Percentiles rank a stretch among this genome's conserved stretches.
Conservation (phyloP, 2,888 invertebrate genomes). For the Catocala nupta region DNA sequence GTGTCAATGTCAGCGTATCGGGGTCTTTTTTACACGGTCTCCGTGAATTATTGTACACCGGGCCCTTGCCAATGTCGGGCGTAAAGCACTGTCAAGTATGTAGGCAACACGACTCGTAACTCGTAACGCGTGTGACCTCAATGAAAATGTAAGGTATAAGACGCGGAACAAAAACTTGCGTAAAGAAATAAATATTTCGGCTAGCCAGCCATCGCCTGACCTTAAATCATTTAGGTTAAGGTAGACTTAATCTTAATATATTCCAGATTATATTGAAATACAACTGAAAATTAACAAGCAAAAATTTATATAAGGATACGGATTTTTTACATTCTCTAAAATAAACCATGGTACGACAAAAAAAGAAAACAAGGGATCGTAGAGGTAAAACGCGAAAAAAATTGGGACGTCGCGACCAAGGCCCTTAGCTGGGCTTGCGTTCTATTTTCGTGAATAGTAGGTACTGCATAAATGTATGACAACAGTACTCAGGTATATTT, state of each 20-base stretch:
- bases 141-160: conserved; percentile 41
- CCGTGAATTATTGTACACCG: conserved; percentile 56
- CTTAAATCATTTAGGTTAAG: conserved; percentile 34
- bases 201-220: conserved; percentile 25
- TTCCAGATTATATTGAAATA: conserved; percentile 6
- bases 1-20: conserved; percentile 83
- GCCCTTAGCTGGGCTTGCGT: conserved; percentile 54
- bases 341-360: conserved; percentile 17
- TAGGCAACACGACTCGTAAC: conserved; percentile 39
- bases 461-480: conserved; percentile 54
- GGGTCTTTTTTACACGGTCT: conserved; percentile 59
- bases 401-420: conserved; percentile 52
- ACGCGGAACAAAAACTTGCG: conserved; percentile 33
- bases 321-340: conserved; percentile 24
- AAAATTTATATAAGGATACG: background rate
- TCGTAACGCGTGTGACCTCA: conserved; percentile 41
- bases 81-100: conserved; percentile 30
- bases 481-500: conserved; percentile 64
- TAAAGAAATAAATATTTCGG: conserved; percentile 15
- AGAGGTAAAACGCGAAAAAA: conserved; percentile 39
- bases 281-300: background rate
- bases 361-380: conserved; percentile 14
- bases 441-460: conserved; percentile 56
- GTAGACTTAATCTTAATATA: conserved; percentile 18
- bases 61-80: conserved; percentile 39